Percentiles rank a stretch among this genome's conserved stretches.
Conservation (phyloP, 2,113 vertebrate species). For the Zootoca vivipara region DNA sequence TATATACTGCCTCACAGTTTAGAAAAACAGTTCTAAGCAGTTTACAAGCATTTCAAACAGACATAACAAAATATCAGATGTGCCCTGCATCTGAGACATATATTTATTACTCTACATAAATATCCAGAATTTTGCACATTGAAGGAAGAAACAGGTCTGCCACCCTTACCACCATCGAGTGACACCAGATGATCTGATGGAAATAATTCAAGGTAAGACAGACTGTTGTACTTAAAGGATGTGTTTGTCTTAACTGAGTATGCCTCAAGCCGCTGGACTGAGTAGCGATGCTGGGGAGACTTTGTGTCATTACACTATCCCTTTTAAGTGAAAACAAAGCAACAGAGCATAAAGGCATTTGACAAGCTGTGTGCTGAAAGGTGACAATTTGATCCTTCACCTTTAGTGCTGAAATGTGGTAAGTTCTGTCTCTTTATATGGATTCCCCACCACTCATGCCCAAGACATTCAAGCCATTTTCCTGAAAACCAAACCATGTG, state of each 20-base stretch:
- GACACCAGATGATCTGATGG: not conserved
- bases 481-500: constrained; percentile 30
- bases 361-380: constrained; percentile 20
- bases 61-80: not conserved
- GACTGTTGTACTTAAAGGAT: not conserved
- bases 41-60: too few species aligned
- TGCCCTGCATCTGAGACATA: not conserved
- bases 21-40: too few species aligned
- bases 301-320: not conserved
- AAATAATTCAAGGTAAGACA: not conserved
- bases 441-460: too few species aligned
- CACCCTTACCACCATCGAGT: too few species aligned
- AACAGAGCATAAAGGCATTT: constrained; percentile 5
- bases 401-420: not conserved
- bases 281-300: not conserved
- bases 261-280: not conserved
- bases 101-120: not conserved
- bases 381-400: constrained; percentile 8
- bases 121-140: not conserved
- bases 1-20: too few species aligned
- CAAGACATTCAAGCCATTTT: constrained; percentile 31
- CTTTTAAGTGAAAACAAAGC: too few species aligned
- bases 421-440: constrained; percentile 1
- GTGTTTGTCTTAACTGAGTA: not conserved
- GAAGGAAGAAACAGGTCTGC: not conserved